phyloP scores from a whole-genome alignment of 2,797 vertebrate genomes.

The Hyperoplus lanceolatus region DNA sequence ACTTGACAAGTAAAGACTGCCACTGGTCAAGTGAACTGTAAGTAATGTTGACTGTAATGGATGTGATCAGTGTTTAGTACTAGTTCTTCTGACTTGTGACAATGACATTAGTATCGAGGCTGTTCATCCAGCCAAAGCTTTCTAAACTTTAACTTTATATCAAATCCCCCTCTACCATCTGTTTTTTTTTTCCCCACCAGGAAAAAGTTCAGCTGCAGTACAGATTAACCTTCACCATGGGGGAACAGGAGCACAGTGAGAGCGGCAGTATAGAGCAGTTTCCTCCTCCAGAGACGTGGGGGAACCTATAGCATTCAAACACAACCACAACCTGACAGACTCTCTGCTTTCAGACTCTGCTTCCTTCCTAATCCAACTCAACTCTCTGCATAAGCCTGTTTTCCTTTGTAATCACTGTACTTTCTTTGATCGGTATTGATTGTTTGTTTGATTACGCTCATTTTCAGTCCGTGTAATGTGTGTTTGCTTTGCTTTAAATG shows the following conservation, averaged over 20 bases:
- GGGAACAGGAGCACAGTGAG: conserved; percentile 92
- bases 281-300: conserved; percentile 94
- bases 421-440: conserved; percentile 51
- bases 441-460: conserved; percentile 46
- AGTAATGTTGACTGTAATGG: neutral
- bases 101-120: neutral
- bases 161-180: neutral
- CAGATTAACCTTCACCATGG: conserved; percentile 93
- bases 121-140: neutral
- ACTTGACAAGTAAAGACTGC: neutral
- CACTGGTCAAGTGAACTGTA: neutral
- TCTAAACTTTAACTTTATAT: neutral
- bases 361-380: conserved; percentile 32
- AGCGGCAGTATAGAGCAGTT: conserved; percentile 95
- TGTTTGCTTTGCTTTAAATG: conserved; percentile 63
- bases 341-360: conserved; percentile 63
- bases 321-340: conserved; percentile 62
- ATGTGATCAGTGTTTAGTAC: neutral
- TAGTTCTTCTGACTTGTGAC: neutral
- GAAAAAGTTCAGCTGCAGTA: conserved; percentile 97
- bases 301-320: conserved; percentile 88
- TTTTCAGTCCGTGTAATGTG: conserved; percentile 51
- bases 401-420: conserved; percentile 52
- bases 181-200: conserved; percentile 74
- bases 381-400: conserved; percentile 51